These are phyloP conservation scores for Rattus rattus DNA, from an alignment of 2,113 vertebrate species.

Conservation along the genomic window DNA sequence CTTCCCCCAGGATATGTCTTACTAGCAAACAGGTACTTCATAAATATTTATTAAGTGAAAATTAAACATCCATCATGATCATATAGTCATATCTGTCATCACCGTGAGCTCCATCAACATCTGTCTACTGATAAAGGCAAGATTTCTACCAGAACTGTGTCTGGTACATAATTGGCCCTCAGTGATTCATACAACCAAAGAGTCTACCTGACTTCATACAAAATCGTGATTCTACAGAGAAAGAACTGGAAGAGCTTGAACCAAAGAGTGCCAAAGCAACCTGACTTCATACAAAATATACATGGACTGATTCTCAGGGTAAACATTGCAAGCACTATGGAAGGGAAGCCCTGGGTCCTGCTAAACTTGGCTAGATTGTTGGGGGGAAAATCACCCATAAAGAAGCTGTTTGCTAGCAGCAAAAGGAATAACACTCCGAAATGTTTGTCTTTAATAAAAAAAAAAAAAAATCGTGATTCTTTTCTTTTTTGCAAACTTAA, in stretches of 20 bases:
- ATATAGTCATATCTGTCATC: background rate
- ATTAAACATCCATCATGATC: background rate
- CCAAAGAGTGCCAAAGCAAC: too few species aligned
- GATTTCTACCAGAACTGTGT: background rate
- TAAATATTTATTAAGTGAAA: background rate
- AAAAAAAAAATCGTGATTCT: background rate
- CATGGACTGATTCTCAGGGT: too few species aligned
- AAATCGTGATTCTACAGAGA: background rate
- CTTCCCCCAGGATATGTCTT: background rate
- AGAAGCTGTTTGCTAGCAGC: too few species aligned
- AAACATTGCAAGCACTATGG: too few species aligned
- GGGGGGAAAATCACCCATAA: too few species aligned
- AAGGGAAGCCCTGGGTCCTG: too few species aligned
- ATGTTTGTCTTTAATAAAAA: too few species aligned
- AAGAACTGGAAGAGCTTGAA: too few species aligned
- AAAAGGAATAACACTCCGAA: too few species aligned
- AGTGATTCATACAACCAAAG: background rate
- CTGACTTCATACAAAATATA: too few species aligned
- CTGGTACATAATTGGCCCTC: background rate
- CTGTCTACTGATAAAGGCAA: background rate
- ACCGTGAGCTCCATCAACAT: background rate
- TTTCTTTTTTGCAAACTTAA: background rate
- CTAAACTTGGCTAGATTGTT: too few species aligned
- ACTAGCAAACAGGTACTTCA: background rate
- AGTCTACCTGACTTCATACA: background rate